phyloP scores from a whole-genome alignment of 2,888 invertebrate species.

The Lithophane socia region DNA sequence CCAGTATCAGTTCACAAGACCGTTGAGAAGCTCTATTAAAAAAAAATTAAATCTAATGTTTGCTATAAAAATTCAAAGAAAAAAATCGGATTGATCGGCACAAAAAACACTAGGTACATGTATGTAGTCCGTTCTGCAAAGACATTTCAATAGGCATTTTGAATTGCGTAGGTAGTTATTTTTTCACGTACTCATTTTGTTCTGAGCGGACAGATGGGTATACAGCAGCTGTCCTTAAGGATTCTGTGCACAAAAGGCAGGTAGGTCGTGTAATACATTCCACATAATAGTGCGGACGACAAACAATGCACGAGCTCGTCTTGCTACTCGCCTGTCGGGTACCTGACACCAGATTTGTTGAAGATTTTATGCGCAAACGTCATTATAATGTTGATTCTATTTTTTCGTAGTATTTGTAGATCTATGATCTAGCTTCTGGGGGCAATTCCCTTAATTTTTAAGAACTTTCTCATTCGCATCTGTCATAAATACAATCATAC shows the following conservation, averaged over 20 bases:
- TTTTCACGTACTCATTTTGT: constrained; percentile 64
- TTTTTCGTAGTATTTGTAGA: neutral
- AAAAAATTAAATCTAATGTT: neutral
- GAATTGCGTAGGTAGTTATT: constrained; percentile 66
- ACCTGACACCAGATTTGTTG: constrained; percentile 45
- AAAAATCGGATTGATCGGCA: constrained; percentile 13
- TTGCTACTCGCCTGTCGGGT: constrained; percentile 20
- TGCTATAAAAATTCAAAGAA: constrained; percentile 1
- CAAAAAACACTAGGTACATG: constrained; percentile 3
- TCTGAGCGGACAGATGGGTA: constrained; percentile 63
- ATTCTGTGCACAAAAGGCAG: constrained; percentile 70
- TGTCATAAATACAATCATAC: no score
- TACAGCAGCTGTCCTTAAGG: constrained; percentile 68
- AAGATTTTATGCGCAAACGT: constrained; percentile 19
- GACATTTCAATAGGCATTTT: constrained; percentile 54
- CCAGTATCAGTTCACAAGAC: neutral
- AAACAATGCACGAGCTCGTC: constrained; percentile 53
- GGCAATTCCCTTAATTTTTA: no score
- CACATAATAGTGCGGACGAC: constrained; percentile 59
- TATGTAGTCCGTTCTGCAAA: constrained; percentile 36
- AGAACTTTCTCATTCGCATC: no score
- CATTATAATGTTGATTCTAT: neutral
- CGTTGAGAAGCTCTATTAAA: no score
- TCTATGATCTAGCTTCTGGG: neutral
- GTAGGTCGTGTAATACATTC: constrained; percentile 62